These are phyloP conservation scores for Parnassius mnemosyne DNA, from an alignment of 2,888 invertebrate species.

Conservation along the genomic window DNA sequence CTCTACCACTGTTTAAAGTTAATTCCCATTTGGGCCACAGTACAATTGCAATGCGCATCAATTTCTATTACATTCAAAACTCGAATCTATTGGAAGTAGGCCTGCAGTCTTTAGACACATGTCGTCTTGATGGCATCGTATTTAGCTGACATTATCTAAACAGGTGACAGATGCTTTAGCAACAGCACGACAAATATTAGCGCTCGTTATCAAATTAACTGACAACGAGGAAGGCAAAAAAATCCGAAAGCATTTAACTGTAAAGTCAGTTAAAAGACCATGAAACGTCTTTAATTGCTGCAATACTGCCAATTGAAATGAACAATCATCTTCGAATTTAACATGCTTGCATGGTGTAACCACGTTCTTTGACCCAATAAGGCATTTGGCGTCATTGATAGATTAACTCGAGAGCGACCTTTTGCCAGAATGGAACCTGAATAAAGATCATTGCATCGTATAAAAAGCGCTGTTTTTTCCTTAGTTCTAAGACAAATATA, in stretches of 20 bases:
- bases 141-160: conserved; percentile 9
- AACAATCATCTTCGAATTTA: conserved; percentile 51
- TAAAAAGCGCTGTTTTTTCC: not conserved
- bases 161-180: conserved; percentile 14
- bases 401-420: conserved; percentile 54
- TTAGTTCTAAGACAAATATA: not conserved
- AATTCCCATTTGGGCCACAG: too few species aligned
- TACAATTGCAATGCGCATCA: too few species aligned
- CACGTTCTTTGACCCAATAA: conserved; percentile 57
- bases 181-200: conserved; percentile 3
- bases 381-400: conserved; percentile 52
- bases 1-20: too few species aligned
- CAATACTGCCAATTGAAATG: conserved; percentile 27
- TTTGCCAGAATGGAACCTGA: conserved; percentile 32
- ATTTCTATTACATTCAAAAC: too few species aligned
- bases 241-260: conserved; percentile 6
- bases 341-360: conserved; percentile 49
- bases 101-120: not conserved
- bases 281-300: conserved; percentile 7
- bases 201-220: conserved; percentile 10
- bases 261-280: conserved; percentile 13
- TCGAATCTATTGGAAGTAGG: too few species aligned
- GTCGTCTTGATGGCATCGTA: not conserved
- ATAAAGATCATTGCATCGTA: not conserved
- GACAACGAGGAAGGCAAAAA: conserved; percentile 12